Conservation (phyloP, 2,113 vertebrate species). For the Sterna hirundo region DNA sequence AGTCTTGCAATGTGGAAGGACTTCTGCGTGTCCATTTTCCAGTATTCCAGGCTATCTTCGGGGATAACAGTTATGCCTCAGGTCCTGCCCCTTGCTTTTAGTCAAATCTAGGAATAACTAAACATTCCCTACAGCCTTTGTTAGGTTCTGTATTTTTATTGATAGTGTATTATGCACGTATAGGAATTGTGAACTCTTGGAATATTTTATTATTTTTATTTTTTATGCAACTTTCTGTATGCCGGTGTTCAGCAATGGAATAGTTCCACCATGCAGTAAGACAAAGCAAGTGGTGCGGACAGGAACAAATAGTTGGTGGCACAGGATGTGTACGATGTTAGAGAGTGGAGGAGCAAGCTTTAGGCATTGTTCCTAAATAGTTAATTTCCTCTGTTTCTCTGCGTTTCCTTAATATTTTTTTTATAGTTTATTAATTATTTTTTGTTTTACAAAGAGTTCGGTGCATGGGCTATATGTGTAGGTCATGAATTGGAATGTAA, state of each 20-base stretch:
- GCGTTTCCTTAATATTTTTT: background rate
- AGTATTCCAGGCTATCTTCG: background rate
- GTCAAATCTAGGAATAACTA: background rate
- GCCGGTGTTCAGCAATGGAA: background rate
- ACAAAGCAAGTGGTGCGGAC: background rate
- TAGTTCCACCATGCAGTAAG: background rate
- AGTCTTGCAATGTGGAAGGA: rapidly evolving
- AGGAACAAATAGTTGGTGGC: background rate
- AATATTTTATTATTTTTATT: background rate
- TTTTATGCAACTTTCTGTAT: background rate
- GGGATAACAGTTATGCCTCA: background rate
- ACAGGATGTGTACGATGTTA: rapidly evolving
- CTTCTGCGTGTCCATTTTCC: background rate
- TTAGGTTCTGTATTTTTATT: background rate
- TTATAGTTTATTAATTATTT: background rate
- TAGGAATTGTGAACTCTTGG: background rate
- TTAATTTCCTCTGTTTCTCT: background rate
- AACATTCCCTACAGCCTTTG: background rate
- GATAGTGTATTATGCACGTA: background rate
- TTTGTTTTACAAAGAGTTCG: background rate
- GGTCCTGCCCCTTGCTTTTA: background rate
- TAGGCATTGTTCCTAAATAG: background rate
- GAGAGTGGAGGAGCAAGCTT: background rate
- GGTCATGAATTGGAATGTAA: background rate
- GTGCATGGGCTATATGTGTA: background rate